Conservation (phyloP, 2,888 invertebrate genomes). For the Ephialtes manifestator region DNA sequence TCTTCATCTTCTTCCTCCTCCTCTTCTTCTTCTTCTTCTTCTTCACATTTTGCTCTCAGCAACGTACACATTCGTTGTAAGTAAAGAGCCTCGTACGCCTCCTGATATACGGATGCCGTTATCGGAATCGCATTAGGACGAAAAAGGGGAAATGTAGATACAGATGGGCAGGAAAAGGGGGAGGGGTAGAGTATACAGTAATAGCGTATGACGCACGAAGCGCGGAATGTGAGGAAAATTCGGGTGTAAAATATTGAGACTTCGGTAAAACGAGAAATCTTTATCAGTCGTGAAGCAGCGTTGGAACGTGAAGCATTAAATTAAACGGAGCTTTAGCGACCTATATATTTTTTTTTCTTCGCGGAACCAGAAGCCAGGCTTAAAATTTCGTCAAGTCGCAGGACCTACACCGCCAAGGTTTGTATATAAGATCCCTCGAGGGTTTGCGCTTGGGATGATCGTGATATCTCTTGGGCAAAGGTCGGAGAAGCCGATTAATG, state of each 20-base stretch:
- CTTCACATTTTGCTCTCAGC: slow-evolving; percentile 11
- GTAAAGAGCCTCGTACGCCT: slow-evolving; percentile 62
- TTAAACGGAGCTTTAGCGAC: slow-evolving; percentile 15
- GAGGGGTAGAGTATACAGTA: not conserved
- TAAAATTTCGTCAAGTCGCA: not conserved
- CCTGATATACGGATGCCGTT: slow-evolving; percentile 79
- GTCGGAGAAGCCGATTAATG: slow-evolving; percentile 63
- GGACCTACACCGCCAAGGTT: slow-evolving; percentile 13
- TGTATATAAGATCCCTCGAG: slow-evolving; percentile 44
- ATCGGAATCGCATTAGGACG: slow-evolving; percentile 83
- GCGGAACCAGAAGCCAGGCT: not conserved
- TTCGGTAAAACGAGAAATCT: not conserved
- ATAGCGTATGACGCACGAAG: not conserved
- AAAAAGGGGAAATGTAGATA: slow-evolving; percentile 17
- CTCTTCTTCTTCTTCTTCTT: slow-evolving; percentile 1
- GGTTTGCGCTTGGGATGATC: slow-evolving; percentile 58
- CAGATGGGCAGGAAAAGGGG: not conserved
- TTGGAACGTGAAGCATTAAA: not conserved
- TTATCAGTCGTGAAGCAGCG: slow-evolving; percentile 4
- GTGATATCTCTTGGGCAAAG: slow-evolving; percentile 56
- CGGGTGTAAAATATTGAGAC: slow-evolving; percentile 2
- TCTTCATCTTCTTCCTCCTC: not conserved
- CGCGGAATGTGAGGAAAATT: slow-evolving; percentile 10
- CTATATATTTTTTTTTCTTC: not conserved
- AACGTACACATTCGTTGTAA: slow-evolving; percentile 31